Percentiles rank a stretch among this genome's conserved stretches.
Conservation (phyloP, 2,797 vertebrate species). For the Nannoperca australis region DNA sequence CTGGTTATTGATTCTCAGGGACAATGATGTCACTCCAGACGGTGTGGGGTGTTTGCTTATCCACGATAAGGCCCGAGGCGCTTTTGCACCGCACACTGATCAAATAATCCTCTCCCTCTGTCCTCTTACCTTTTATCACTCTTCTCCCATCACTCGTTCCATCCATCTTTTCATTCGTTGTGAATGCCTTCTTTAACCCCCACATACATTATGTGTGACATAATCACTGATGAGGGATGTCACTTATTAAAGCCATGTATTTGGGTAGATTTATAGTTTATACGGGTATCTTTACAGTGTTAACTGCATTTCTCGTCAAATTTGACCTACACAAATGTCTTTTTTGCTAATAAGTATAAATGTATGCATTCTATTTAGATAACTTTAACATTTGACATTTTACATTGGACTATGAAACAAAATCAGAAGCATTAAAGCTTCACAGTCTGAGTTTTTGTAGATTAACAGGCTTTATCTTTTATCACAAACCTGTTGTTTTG, state of each 20-base stretch:
- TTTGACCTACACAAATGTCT: neutral
- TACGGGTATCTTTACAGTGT: neutral
- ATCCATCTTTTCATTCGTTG: constrained; percentile 59
- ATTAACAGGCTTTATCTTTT: neutral
- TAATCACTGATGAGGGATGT: constrained; percentile 51
- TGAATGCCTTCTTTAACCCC: constrained; percentile 69
- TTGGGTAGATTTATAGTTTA: neutral
- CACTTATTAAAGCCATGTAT: constrained; percentile 10
- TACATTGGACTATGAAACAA: neutral
- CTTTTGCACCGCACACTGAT: constrained; percentile 69
- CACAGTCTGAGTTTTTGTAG: neutral
- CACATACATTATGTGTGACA: constrained; percentile 59
- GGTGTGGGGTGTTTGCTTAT: constrained; percentile 79
- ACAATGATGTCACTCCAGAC: constrained; percentile 83
- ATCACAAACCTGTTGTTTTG: neutral
- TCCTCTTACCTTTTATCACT: constrained; percentile 61
- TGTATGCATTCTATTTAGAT: neutral
- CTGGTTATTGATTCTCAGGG: constrained; percentile 84
- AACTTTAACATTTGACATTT: constrained; percentile 1
- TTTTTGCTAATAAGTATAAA: neutral
- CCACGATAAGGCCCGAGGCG: constrained; percentile 78
- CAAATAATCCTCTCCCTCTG: constrained; percentile 74
- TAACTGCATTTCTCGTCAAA: neutral
- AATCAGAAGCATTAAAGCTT: neutral
- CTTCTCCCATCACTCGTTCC: constrained; percentile 74